A percentile compares a stretch with the other conserved stretches of the same genome.
Evolutionary conservation across 2,888 invertebrate species (phyloP).

Genomic region (Sinotaia quadrata): DNA sequence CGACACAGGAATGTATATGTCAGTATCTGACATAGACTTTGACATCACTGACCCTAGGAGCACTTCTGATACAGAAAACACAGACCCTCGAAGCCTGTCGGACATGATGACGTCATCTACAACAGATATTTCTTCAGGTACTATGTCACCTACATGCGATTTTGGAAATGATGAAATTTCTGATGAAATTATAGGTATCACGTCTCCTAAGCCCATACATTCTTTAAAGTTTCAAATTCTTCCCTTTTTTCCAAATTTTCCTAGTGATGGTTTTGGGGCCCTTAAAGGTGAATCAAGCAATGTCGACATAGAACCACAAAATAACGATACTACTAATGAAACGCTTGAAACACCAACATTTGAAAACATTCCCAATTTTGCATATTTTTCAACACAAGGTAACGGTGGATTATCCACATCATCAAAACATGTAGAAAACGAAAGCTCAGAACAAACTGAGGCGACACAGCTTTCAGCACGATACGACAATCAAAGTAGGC

Average conservation of each 20-base stretch:
- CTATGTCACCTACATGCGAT: slow-evolving; percentile 26
- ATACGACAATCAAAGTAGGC: too few relatives aligned
- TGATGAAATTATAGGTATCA: slow-evolving; percentile 25
- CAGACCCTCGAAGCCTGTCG: slow-evolving; percentile 30
- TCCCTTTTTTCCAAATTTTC: too few relatives aligned
- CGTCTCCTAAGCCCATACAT: slow-evolving; percentile 4
- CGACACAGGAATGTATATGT: slow-evolving; percentile 28
- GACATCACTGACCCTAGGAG: slow-evolving; percentile 30
- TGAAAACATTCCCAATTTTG: neutral
- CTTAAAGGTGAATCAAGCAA: too few relatives aligned
- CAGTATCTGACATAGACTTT: slow-evolving; percentile 33
- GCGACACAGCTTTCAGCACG: too few relatives aligned
- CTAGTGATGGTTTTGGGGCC: too few relatives aligned
- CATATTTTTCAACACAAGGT: too few relatives aligned
- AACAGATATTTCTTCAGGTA: slow-evolving; percentile 26
- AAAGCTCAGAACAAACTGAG: too few relatives aligned
- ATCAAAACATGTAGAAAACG: too few relatives aligned
- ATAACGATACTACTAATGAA: neutral
- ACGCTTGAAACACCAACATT: neutral
- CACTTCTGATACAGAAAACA: slow-evolving; percentile 3
- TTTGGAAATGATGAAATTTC: slow-evolving; percentile 24
- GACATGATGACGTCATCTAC: slow-evolving; percentile 36
- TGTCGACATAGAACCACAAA: too few relatives aligned
- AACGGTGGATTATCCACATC: too few relatives aligned
- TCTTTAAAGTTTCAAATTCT: too few relatives aligned